phyloP scores from a whole-genome alignment of 2,888 invertebrate genomes.

The Drosophila koepferae region DNA sequence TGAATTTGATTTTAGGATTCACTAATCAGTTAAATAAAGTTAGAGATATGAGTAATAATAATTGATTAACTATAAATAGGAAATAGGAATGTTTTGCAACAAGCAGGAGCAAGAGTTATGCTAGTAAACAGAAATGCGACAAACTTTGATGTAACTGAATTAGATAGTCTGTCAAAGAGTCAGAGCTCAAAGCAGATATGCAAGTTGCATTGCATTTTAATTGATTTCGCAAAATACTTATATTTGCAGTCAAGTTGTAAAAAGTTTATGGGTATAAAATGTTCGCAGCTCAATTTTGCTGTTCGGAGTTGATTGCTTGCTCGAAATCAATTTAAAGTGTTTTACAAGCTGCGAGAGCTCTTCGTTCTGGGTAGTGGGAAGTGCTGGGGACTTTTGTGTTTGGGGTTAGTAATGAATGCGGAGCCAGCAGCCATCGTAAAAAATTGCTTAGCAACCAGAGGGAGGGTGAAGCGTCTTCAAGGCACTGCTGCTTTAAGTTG shows the following conservation, averaged over 20 bases:
- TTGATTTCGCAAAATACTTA: not conserved
- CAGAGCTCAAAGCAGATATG: not conserved
- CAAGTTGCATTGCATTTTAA: slow-evolving; percentile 9
- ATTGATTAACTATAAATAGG: too few relatives aligned
- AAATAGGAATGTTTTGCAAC: too few relatives aligned
- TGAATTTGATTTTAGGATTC: too few relatives aligned
- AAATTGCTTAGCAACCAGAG: slow-evolving; percentile 3
- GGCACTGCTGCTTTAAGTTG: slow-evolving; percentile 16
- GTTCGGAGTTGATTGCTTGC: slow-evolving; percentile 55
- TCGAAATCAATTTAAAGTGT: slow-evolving; percentile 70
- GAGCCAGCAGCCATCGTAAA: slow-evolving; percentile 32
- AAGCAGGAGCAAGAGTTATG: too few relatives aligned
- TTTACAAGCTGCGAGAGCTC: slow-evolving; percentile 23
- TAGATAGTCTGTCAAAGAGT: too few relatives aligned
- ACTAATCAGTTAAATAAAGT: too few relatives aligned
- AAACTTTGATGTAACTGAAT: not conserved
- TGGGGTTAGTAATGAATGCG: slow-evolving; percentile 17
- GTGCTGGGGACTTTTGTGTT: not conserved
- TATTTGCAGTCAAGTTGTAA: slow-evolving; percentile 15
- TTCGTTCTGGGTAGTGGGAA: not conserved
- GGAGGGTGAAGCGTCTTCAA: not conserved
- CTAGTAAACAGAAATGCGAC: not conserved
- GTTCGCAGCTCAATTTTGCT: slow-evolving; percentile 22
- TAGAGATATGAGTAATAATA: too few relatives aligned
- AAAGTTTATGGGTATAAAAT: slow-evolving; percentile 16